Percentiles rank a stretch among this genome's conserved stretches.
Conservation (phyloP, 1,140 invertebrate genomes). For the Limonius californicus region DNA sequence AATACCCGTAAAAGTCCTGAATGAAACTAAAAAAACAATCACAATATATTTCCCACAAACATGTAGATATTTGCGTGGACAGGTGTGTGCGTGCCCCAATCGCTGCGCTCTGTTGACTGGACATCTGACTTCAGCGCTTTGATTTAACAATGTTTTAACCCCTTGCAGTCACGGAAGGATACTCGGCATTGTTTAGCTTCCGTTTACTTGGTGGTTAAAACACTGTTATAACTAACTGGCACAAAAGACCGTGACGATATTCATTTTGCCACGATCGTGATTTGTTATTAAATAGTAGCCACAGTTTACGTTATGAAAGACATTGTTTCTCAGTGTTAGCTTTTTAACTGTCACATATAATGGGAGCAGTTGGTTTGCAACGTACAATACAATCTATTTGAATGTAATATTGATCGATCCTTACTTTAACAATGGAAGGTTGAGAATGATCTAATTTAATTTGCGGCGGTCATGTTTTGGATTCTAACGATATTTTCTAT, state of each 20-base stretch:
- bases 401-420: too few species aligned
- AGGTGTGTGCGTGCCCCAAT: neutral
- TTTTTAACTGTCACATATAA: too few species aligned
- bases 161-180: slow-evolving; percentile 5
- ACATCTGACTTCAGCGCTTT: neutral
- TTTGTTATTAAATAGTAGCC: neutral
- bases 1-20: too few species aligned
- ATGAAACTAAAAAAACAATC: too few species aligned
- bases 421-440: too few species aligned
- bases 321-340: too few species aligned
- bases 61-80: neutral
- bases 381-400: too few species aligned
- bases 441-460: too few species aligned
- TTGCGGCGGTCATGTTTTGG: too few species aligned
- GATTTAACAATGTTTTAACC: slow-evolving; percentile 5
- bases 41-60: slow-evolving; percentile 8
- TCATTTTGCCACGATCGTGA: neutral
- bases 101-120: neutral
- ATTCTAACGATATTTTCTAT: too few species aligned
- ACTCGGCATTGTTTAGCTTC: neutral
- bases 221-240: slow-evolving; percentile 7
- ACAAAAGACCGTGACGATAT: slow-evolving; percentile 4
- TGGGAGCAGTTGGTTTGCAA: too few species aligned
- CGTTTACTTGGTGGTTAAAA: slow-evolving; percentile 5
- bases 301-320: too few species aligned